Percentiles rank a stretch among this genome's conserved stretches.
Conservation (phyloP, 2,113 vertebrate species). For the Cavia porcellus region DNA sequence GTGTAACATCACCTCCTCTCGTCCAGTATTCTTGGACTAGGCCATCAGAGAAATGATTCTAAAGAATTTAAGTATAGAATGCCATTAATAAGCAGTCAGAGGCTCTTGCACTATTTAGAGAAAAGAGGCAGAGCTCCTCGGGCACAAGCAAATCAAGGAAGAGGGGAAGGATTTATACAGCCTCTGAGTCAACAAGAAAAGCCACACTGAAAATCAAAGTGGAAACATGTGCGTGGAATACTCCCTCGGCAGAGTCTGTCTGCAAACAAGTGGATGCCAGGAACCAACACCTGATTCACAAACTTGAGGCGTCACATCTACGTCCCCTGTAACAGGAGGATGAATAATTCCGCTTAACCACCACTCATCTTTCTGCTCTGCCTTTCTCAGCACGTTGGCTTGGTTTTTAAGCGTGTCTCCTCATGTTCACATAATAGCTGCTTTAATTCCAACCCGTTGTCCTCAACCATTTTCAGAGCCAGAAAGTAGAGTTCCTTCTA, state of each 20-base stretch:
- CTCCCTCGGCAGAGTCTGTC: fast-evolving
- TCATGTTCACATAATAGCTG: background rate
- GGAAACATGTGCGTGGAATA: fast-evolving
- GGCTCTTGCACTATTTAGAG: background rate
- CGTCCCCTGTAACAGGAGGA: background rate
- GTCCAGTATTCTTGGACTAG: background rate
- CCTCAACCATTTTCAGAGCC: background rate
- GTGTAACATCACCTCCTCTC: background rate
- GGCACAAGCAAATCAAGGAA: background rate
- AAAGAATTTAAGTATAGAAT: conserved; percentile 22
- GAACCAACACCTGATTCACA: background rate
- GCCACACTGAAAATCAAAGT: background rate
- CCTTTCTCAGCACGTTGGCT: fast-evolving
- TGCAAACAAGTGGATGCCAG: background rate
- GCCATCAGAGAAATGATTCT: background rate
- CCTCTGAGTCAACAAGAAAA: conserved; percentile 9
- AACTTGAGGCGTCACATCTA: background rate
- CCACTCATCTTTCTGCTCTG: background rate
- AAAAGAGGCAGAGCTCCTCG: background rate
- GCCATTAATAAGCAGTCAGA: background rate
- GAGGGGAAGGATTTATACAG: background rate
- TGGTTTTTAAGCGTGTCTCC: background rate
- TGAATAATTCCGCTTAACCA: background rate
- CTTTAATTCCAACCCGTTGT: background rate
- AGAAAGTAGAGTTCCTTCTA: background rate